These are phyloP conservation scores for Chelonoidis abingdonii DNA, from an alignment of 2,113 vertebrate genomes.

Conservation along the genomic window DNA sequence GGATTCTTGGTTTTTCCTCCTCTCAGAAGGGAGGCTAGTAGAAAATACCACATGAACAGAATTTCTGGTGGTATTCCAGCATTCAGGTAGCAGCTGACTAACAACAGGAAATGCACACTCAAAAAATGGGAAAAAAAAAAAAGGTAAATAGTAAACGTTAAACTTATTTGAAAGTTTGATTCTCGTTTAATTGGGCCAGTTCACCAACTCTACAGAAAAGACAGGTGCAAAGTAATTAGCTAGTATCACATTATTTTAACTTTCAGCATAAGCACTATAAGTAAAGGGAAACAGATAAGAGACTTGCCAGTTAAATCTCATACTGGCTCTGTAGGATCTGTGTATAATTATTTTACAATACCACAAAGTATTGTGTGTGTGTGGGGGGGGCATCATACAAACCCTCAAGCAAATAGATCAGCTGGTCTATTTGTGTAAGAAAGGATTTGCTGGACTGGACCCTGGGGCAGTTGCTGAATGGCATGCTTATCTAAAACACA, in stretches of 20 bases:
- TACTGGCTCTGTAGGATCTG: neutral
- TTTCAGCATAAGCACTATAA: neutral
- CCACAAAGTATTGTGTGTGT: neutral
- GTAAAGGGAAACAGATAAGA: neutral
- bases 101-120: neutral
- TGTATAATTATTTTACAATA: neutral
- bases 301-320: neutral
- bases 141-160: neutral
- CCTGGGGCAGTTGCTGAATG: rapidly evolving
- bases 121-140: neutral
- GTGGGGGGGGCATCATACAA: neutral
- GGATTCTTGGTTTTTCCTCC: neutral
- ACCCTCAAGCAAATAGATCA: neutral
- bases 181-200: rapidly evolving
- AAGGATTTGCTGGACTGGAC: neutral
- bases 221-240: rapidly evolving
- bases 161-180: neutral
- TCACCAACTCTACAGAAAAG: neutral
- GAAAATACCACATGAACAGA: neutral
- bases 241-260: too few species aligned
- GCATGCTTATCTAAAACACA: rapidly evolving
- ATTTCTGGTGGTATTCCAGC: neutral
- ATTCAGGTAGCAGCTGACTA: neutral
- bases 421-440: neutral
- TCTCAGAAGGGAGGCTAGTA: neutral